Conservation (phyloP, 2,113 vertebrate genomes). For the Tichodroma muraria region DNA sequence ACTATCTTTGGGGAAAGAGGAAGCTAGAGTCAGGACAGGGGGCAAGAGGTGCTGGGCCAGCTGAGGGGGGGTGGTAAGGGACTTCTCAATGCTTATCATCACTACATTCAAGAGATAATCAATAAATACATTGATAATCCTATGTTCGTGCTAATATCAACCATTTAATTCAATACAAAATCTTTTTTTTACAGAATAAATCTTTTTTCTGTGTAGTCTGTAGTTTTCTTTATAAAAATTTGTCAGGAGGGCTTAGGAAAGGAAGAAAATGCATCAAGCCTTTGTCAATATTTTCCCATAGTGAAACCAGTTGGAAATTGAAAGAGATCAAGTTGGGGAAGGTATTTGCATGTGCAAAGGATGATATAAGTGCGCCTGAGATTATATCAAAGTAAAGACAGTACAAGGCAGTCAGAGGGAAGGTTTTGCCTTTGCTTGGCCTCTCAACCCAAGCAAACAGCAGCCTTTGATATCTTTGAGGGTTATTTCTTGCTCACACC, state of each 20-base stretch:
- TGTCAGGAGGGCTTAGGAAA: not conserved
- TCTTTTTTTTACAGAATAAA: not conserved
- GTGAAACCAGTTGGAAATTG: not conserved
- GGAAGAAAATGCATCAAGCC: not conserved
- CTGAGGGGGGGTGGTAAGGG: not conserved
- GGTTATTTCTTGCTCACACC: not conserved
- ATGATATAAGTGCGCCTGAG: not conserved
- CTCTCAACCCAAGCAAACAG: not conserved
- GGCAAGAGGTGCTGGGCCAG: not conserved
- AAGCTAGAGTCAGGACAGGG: not conserved
- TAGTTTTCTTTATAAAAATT: not conserved
- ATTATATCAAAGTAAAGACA: not conserved
- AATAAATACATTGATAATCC: not conserved
- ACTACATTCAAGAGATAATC: not conserved
- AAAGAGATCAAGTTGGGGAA: not conserved
- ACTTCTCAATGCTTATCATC: not conserved
- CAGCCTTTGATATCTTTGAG: slow-evolving; percentile 16
- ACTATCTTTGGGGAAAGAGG: not conserved
- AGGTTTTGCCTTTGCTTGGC: not conserved
- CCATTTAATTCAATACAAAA: not conserved
- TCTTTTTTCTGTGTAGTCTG: not conserved
- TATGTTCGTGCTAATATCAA: not conserved
- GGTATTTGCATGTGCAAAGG: slow-evolving; percentile 7
- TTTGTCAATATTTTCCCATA: not conserved
- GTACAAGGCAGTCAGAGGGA: not conserved